These are phyloP conservation scores for Synergus gifuensis DNA, from an alignment of 2,888 invertebrate genomes.

Conservation along the genomic window DNA sequence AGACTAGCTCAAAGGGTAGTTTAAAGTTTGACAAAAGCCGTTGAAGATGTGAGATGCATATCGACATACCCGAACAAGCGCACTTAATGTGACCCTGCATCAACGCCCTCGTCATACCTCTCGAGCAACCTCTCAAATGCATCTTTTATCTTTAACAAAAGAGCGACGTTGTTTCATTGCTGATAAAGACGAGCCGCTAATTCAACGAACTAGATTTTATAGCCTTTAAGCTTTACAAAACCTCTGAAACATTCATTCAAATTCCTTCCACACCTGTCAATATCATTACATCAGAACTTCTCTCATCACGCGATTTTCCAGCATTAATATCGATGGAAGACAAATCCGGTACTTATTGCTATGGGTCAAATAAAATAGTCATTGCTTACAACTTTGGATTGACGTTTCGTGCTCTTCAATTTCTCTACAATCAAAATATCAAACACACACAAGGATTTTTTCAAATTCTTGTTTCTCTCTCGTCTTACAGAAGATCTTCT, in stretches of 20 bases:
- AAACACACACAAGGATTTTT: too few relatives aligned
- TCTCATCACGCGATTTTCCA: background rate
- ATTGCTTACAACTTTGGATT: background rate
- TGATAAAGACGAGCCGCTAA: background rate
- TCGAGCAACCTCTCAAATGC: conserved; percentile 14
- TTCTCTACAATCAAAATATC: too few relatives aligned
- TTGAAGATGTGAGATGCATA: conserved; percentile 33
- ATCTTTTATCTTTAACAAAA: conserved; percentile 34
- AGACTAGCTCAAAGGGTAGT: conserved; percentile 8
- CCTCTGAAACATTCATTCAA: background rate
- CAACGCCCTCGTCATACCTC: conserved; percentile 28
- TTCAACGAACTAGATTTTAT: conserved; percentile 1
- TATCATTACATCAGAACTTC: background rate
- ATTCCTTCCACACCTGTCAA: background rate
- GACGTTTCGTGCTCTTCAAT: background rate
- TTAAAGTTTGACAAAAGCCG: conserved; percentile 26
- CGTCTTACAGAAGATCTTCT: too few relatives aligned
- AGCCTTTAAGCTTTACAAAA: background rate
- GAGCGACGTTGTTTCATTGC: conserved; percentile 5
- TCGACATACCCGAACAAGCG: conserved; percentile 31
- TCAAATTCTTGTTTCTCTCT: too few relatives aligned
- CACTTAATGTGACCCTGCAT: conserved; percentile 32
- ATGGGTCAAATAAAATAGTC: background rate
- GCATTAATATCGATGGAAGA: background rate
- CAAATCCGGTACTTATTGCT: background rate